Percentiles rank a stretch among this genome's conserved stretches.
Conservation (phyloP, 30 jellyfish, hydroid and myxozoan genomes). For the Catostylus mosaicus region DNA sequence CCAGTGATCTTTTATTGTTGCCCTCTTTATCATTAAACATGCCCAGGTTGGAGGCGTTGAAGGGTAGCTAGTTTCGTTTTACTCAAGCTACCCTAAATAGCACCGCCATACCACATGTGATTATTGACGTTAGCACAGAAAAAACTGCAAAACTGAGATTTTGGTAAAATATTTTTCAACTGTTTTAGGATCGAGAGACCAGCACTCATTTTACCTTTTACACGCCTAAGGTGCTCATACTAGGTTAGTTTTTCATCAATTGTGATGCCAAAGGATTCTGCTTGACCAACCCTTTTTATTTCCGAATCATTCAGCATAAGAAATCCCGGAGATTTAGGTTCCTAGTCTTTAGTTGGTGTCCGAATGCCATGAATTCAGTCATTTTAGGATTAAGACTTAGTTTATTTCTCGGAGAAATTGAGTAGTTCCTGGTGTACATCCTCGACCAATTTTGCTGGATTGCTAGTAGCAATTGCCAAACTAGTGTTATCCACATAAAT, state of each 20-base stretch:
- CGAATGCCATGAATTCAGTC: not conserved
- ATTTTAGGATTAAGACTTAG: conserved; percentile 1
- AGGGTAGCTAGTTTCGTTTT: not conserved
- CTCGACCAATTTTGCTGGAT: conserved; percentile 9
- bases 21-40: not conserved
- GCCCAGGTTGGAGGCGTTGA: not conserved
- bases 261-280: conserved; percentile 3
- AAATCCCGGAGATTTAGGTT: not conserved
- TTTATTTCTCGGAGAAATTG: too few species aligned
- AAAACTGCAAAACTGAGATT: too few species aligned
- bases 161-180: too few species aligned
- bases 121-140: not conserved
- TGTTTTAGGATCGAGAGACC: too few species aligned
- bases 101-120: too few species aligned
- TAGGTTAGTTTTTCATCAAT: conserved; percentile 11
- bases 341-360: conserved; percentile 9
- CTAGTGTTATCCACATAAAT: conserved; percentile 11
- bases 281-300: conserved; percentile 10
- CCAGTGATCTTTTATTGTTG: not conserved
- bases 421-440: conserved; percentile 10
- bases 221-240: conserved; percentile 1
- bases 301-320: conserved; percentile 5
- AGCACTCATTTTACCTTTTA: not conserved
- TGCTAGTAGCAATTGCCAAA: conserved; percentile 3
- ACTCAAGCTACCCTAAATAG: not conserved